phyloP scores from a whole-genome alignment of 2,113 vertebrate species.

The Oryzias celebensis region DNA sequence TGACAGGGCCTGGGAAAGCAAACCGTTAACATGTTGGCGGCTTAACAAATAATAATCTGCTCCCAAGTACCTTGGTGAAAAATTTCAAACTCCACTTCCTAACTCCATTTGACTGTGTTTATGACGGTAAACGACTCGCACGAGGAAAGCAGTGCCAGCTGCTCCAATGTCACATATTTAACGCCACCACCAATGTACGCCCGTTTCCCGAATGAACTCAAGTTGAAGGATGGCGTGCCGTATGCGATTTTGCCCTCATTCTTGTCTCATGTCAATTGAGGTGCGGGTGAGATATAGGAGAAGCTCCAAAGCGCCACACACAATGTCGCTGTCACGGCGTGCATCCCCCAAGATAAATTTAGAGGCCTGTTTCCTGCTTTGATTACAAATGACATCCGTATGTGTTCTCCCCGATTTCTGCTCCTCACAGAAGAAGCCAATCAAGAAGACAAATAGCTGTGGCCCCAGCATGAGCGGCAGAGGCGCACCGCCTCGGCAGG shows the following conservation, averaged over 20 bases:
- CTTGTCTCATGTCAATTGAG: slow-evolving; percentile 62
- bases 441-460: slow-evolving; percentile 74
- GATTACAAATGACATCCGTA: slow-evolving; percentile 76
- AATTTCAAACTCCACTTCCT: slow-evolving; percentile 73
- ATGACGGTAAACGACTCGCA: slow-evolving; percentile 69
- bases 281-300: slow-evolving; percentile 62
- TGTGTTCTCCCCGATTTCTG: slow-evolving; percentile 71
- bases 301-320: slow-evolving; percentile 63
- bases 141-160: slow-evolving; percentile 63
- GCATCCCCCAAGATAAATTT: slow-evolving; percentile 77
- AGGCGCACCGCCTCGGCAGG: slow-evolving; percentile 56
- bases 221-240: slow-evolving; percentile 68
- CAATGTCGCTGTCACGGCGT: slow-evolving; percentile 69
- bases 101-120: slow-evolving; percentile 74
- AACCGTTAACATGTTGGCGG: slow-evolving; percentile 78
- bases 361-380: slow-evolving; percentile 72
- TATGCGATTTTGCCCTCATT: slow-evolving; percentile 69
- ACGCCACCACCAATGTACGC: slow-evolving; percentile 48
- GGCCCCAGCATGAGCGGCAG: slow-evolving; percentile 66
- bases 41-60: slow-evolving; percentile 77
- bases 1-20: slow-evolving; percentile 74
- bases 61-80: slow-evolving; percentile 75
- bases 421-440: slow-evolving; percentile 78
- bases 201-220: slow-evolving; percentile 60
- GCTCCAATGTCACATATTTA: slow-evolving; percentile 69